phyloP scores from a whole-genome alignment of 2,888 invertebrate genomes.

The Deilephila elpenor region DNA sequence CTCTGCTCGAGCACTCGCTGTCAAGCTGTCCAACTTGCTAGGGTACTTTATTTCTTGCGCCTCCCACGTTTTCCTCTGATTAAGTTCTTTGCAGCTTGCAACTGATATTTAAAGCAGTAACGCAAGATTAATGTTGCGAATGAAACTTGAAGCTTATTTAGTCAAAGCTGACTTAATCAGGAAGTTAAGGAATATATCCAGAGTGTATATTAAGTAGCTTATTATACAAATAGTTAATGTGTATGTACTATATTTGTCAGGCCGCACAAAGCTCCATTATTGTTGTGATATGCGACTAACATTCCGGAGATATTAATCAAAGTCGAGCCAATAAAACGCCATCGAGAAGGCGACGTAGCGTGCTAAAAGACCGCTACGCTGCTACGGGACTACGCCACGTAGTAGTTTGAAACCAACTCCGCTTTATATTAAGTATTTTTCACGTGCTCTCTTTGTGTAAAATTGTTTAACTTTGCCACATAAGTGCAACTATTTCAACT shows the following conservation, averaged over 20 bases:
- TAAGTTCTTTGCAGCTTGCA: conserved; percentile 39
- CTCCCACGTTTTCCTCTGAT: conserved; percentile 46
- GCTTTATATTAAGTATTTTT: conserved; percentile 1
- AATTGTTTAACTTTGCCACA: neutral
- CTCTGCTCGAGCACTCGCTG: conserved; percentile 44
- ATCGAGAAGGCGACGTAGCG: conserved; percentile 12
- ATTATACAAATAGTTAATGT: neutral
- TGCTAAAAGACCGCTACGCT: conserved; percentile 33
- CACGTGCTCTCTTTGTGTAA: neutral
- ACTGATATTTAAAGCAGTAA: conserved; percentile 22
- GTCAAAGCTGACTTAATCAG: neutral
- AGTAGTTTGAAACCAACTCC: conserved; percentile 18
- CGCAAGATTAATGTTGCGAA: conserved; percentile 20
- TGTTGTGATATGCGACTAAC: neutral
- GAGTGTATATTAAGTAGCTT: neutral
- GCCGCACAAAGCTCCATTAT: neutral
- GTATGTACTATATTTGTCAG: neutral
- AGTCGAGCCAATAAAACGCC: conserved; percentile 23
- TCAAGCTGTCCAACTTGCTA: conserved; percentile 53
- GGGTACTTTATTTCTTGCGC: conserved; percentile 50
- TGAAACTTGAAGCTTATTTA: conserved; percentile 24
- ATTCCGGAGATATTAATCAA: conserved; percentile 22
- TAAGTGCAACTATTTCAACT: neutral
- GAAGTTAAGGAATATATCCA: neutral
- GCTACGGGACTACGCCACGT: conserved; percentile 30